Evolutionary conservation across 2,888 invertebrate genomes (phyloP).

Genomic region (Pasiphila rectangulata): DNA sequence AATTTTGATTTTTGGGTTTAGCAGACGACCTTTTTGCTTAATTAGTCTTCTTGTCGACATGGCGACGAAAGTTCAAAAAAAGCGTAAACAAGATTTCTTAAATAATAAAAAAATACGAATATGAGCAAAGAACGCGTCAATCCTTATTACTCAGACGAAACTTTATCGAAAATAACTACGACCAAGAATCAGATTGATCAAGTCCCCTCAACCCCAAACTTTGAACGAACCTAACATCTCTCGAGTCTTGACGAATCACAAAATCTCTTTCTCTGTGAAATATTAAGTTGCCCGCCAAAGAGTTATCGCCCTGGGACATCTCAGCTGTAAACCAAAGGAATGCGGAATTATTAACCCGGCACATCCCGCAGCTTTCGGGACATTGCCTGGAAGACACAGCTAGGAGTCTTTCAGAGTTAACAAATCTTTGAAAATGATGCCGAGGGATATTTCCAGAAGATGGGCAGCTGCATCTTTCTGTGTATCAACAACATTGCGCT

Average conservation of each 20-base stretch:
- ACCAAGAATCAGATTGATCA: neutral
- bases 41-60: too few species aligned
- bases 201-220: conserved; percentile 3
- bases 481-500: too few species aligned
- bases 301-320: conserved; percentile 36
- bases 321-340: conserved; percentile 21
- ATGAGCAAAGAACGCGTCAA: too few species aligned
- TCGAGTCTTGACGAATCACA: conserved; percentile 18
- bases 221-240: conserved; percentile 5
- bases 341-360: conserved; percentile 28
- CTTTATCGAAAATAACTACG: neutral
- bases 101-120: too few species aligned
- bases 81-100: too few species aligned
- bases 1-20: too few species aligned
- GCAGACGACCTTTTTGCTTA: too few species aligned
- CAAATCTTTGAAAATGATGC: too few species aligned
- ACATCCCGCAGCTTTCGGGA: neutral
- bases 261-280: conserved; percentile 31
- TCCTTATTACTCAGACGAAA: neutral
- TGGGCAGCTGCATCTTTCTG: too few species aligned
- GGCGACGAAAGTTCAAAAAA: too few species aligned
- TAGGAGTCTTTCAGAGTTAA: neutral
- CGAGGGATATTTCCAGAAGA: too few species aligned
- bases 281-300: conserved; percentile 36
- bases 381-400: neutral